Evolutionary conservation across 1,140 invertebrate genomes (phyloP).

Genomic region (honey bee (Apis mellifera)): DNA sequence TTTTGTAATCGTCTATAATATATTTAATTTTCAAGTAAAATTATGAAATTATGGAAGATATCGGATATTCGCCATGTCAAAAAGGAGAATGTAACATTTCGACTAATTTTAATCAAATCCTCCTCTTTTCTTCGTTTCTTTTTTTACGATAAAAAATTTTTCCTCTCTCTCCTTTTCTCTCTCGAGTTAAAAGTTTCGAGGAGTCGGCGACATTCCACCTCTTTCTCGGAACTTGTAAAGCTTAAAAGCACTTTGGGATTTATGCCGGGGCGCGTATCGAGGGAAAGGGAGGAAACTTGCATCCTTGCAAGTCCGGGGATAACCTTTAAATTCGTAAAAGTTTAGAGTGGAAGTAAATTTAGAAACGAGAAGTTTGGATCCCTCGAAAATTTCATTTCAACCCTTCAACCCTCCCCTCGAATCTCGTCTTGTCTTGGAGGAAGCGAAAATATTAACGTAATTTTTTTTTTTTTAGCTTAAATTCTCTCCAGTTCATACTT

Average conservation of each 20-base stretch:
- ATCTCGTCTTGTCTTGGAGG: neutral
- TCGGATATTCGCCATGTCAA: too few relatives aligned
- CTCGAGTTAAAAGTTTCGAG: constrained; percentile 47
- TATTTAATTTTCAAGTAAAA: too few relatives aligned
- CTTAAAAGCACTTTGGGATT: constrained; percentile 70
- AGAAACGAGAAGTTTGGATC: constrained; percentile 41
- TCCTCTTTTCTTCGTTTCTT: constrained; percentile 4
- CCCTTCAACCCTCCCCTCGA: neutral
- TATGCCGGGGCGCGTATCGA: constrained; percentile 54
- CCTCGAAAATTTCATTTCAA: constrained; percentile 40
- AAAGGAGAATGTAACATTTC: neutral
- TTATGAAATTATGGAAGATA: too few relatives aligned
- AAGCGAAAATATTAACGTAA: constrained; percentile 28
- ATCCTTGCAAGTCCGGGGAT: constrained; percentile 16
- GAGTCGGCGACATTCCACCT: constrained; percentile 48
- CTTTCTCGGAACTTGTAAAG: constrained; percentile 68
- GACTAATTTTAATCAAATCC: constrained; percentile 30
- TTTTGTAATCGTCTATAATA: too few relatives aligned
- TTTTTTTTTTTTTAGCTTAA: too few relatives aligned
- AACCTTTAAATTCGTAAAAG: constrained; percentile 54
- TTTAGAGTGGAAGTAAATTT: constrained; percentile 41
- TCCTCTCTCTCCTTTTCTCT: neutral
- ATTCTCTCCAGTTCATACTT: too few relatives aligned
- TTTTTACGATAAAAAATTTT: constrained; percentile 52
- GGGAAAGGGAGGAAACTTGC: neutral